A percentile compares a stretch with the other conserved stretches of the same genome.
phyloP scores from a whole-genome alignment of 2,113 vertebrate genomes.

The Syngnathus typhle region DNA sequence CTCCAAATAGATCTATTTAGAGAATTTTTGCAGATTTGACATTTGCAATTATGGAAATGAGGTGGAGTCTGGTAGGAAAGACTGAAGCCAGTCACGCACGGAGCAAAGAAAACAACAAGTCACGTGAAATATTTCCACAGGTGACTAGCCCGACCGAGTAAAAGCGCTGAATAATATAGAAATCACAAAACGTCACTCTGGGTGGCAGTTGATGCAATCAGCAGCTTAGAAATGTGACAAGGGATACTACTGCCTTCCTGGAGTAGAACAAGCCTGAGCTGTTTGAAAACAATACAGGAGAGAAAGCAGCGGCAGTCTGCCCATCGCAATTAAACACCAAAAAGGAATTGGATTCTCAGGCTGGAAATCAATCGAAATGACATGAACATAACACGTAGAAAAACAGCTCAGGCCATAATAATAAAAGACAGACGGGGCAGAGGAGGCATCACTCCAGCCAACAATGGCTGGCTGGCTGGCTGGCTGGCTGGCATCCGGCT shows the following conservation, averaged over 20 bases:
- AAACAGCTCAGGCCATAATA: slow-evolving; percentile 14
- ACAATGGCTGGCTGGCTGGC: slow-evolving; percentile 20
- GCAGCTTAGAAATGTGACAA: neutral
- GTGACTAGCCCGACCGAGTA: too few species aligned
- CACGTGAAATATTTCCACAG: neutral
- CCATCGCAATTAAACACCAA: slow-evolving; percentile 33
- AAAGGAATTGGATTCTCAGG: neutral
- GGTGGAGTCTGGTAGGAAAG: slow-evolving; percentile 25
- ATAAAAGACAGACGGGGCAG: slow-evolving; percentile 34
- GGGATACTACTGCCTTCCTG: neutral
- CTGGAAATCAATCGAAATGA: slow-evolving; percentile 10
- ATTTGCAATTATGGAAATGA: slow-evolving; percentile 43
- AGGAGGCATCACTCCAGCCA: slow-evolving; percentile 51
- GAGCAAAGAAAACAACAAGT: neutral
- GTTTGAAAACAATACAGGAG: neutral
- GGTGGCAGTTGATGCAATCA: neutral
- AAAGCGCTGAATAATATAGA: neutral
- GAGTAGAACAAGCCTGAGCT: too few species aligned
- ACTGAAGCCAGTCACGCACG: slow-evolving; percentile 19
- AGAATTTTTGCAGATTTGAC: slow-evolving; percentile 56
- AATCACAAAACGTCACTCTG: too few species aligned
- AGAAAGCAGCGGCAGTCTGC: too few species aligned
- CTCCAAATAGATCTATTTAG: slow-evolving; percentile 34
- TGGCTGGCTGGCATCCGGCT: slow-evolving; percentile 25
- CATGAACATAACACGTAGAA: slow-evolving; percentile 9